Base-by-base conservation (phyloP, 2,888 invertebrate genomes). In the Oeneis ivallda region DNA sequence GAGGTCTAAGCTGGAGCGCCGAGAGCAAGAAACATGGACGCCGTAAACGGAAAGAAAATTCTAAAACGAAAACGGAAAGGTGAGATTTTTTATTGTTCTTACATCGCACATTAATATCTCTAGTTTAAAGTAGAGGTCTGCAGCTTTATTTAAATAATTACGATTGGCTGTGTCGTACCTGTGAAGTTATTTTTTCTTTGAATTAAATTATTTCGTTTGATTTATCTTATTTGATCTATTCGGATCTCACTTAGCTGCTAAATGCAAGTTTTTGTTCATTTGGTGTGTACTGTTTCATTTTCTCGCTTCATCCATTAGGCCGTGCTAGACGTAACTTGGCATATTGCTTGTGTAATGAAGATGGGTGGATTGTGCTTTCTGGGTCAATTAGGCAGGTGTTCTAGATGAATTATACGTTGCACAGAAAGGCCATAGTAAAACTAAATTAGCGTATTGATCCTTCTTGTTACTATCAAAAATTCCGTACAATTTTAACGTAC, bases 231-330 rank as follows among this genome's bases (percentile, higher is more conserved):
- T 19, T 9, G 17, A 10, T 17, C 9, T 19, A 32, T 34, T 52
- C 52, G 15, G 49, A 11, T 26, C 26, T 52, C n/a, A 32, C 52
- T 52, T n/a, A 34, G 26, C 45, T 50, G 13, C 15, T 39, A 39
- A 54, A 39, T 54, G 37, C 54, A 54, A 39, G 39, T 54, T 37
- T 54, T 54, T 53, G 53, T 53, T 54, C 39, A 39, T 17, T 26
- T 26, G 26, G 26, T 5, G 26, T 26, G 26, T 26, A 26, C 15
- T 13, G 56, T 56, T 56, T 56, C 39, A 41, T 56, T 56, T 56
- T 56, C 56, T 56, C 56, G 56, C 56, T 41, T 13, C 56, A 56
- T 56, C 56, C 56, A 56, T 56, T 56, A 56, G 56, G 56, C 56
- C 39, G 19, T 56, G 15, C 56, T 56, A 56, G 39, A 56, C 19